Evolutionary conservation across 2,113 vertebrate genomes (phyloP), one percentile per base, ranked within the genome.

Genomic region (Tiliqua scincoides): DNA sequence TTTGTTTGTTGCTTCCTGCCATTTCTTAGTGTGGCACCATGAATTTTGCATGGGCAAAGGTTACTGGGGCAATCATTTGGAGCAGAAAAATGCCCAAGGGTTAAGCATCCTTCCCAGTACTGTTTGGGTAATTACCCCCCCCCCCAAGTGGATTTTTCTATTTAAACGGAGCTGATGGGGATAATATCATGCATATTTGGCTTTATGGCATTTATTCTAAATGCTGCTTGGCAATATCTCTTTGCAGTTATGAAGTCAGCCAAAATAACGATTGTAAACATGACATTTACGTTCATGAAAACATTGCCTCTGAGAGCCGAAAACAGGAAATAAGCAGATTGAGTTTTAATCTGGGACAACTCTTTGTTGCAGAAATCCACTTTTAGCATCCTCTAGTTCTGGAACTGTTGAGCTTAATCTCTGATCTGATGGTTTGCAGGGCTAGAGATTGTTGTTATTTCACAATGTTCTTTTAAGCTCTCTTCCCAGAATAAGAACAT

Each of bases 401-500:
- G 11, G 25, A 91, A 87, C 27, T 1, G 40, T 63, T 35, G 25
- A 65, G 62, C 65, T 90, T 90, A 85, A 23, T 30, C 25, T 83
- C 85, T 88, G 62, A 77, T 6, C 32, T 85, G 73, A 77, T 89
- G 71, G 17, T 8, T 18, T 23, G 12, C 1, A 3, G 21, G 43
- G 30, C 63, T 77, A 72, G 67, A 82, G 54, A 77, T 27, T 52
- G 48, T 43, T 76, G 48, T 25, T 54, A n/a, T 52, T 67, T 82
- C 32, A 20, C 84, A 48, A 21, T 74, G 21, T 82, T 85, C 37
- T 82, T 37, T 72, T 87, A 54, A 88, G 75, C 3, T 78, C 23
- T 90, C 68, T 80, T 84, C 52, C 59, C 40, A 12, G 82, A 84
- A 91, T 25, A 67, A 4, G 37, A 54, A 86, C 1, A 14, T 1